phyloP scores from a whole-genome alignment of 2,113 vertebrate species.

The Nannobrachium achirus region DNA sequence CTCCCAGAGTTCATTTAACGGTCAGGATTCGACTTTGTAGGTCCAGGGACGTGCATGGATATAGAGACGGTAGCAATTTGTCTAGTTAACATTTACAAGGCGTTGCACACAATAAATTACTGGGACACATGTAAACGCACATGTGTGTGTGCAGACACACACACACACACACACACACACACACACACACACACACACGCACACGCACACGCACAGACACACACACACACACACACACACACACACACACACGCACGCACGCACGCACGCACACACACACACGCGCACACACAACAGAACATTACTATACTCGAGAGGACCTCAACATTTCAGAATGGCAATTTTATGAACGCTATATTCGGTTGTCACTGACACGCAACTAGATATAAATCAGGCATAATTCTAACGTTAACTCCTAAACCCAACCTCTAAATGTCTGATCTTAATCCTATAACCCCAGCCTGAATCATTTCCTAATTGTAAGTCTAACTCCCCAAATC shows the following conservation, averaged over 20 bases:
- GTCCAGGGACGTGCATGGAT: slow-evolving; percentile 50
- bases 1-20: too few species aligned
- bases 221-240: slow-evolving; percentile 18
- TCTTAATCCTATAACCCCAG: too few species aligned
- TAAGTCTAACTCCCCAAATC: too few species aligned
- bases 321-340: too few species aligned
- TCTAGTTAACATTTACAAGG: slow-evolving; percentile 62
- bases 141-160: slow-evolving; percentile 5
- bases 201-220: background rate
- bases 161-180: slow-evolving; percentile 12
- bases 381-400: too few species aligned
- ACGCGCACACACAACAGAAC: background rate
- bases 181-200: slow-evolving; percentile 6
- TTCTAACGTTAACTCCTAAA: too few species aligned
- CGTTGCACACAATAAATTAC: slow-evolving; percentile 45
- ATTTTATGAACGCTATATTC: too few species aligned
- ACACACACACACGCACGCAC: slow-evolving; percentile 1
- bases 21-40: slow-evolving; percentile 8
- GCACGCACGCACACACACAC: slow-evolving; percentile 13
- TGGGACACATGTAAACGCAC: too few species aligned
- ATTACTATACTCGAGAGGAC: background rate
- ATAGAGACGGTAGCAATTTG: slow-evolving; percentile 57
- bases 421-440: too few species aligned
- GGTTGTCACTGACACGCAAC: too few species aligned
- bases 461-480: too few species aligned